A percentile compares a stretch with the other conserved stretches of the same genome.
Evolutionary conservation across 2,113 vertebrate species (phyloP).

Genomic region (Isichthys henryi): DNA sequence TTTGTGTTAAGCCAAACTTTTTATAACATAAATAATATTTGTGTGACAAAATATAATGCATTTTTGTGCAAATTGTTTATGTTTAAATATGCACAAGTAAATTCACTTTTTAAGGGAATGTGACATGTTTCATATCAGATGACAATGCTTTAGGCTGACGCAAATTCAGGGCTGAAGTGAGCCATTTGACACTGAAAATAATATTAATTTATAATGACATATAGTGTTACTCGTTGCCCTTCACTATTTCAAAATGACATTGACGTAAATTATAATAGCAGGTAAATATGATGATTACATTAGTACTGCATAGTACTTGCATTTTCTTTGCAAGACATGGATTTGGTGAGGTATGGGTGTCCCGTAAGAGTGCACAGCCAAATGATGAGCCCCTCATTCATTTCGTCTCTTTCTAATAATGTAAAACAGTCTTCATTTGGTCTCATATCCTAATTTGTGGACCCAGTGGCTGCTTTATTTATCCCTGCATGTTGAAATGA

Average conservation of each 20-base stretch:
- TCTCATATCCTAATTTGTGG: background rate
- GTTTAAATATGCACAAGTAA: background rate
- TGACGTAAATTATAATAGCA: background rate
- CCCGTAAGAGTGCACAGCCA: background rate
- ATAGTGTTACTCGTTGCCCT: background rate
- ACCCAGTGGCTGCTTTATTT: background rate
- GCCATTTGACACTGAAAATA: background rate
- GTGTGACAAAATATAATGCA: background rate
- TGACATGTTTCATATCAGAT: background rate
- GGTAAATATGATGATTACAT: background rate
- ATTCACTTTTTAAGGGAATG: background rate
- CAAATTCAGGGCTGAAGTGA: background rate
- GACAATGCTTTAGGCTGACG: background rate
- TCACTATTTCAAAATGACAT: background rate
- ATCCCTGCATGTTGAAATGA: background rate
- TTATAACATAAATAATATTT: background rate
- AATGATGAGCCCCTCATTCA: background rate
- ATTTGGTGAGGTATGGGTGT: background rate
- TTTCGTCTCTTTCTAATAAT: background rate
- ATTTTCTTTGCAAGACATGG: background rate
- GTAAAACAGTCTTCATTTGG: background rate
- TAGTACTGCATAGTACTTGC: background rate
- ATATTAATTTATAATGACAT: background rate
- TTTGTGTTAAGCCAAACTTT: background rate
- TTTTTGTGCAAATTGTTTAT: background rate